Conservation (phyloP, 2,797 vertebrate genomes). For the Falco novaeseelandiae region DNA sequence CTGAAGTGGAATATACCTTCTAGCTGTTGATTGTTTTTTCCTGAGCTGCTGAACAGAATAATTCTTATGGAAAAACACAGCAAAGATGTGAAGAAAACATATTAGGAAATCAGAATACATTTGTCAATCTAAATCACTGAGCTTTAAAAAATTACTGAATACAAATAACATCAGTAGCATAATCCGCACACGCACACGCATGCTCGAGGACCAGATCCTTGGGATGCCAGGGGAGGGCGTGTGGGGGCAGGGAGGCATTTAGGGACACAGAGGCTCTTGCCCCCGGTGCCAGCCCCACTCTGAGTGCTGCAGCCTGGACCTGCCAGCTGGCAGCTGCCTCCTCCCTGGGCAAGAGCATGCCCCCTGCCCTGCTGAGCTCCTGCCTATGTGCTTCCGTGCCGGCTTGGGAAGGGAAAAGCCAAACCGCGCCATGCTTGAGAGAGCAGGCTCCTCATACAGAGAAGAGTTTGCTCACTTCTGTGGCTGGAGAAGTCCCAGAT, state of each 20-base stretch:
- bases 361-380: background rate
- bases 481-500: background rate
- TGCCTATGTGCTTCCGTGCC: fast-evolving
- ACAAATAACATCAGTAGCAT: background rate
- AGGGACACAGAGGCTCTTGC: background rate
- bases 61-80: conserved; percentile 29
- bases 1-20: background rate
- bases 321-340: background rate
- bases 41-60: conserved; percentile 34
- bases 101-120: conserved; percentile 41
- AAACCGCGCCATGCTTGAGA: fast-evolving
- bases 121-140: conserved; percentile 39
- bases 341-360: background rate
- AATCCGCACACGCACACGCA: fast-evolving
- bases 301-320: background rate
- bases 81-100: conserved; percentile 34
- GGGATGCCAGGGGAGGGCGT: fast-evolving
- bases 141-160: background rate
- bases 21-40: conserved; percentile 41
- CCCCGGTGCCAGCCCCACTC: background rate
- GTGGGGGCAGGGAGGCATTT: background rate
- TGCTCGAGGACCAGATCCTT: background rate
- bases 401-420: background rate
- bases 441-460: background rate
- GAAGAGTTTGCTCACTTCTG: background rate